Conservation (phyloP, 1,140 invertebrate genomes). For the Drosophila leontia region DNA sequence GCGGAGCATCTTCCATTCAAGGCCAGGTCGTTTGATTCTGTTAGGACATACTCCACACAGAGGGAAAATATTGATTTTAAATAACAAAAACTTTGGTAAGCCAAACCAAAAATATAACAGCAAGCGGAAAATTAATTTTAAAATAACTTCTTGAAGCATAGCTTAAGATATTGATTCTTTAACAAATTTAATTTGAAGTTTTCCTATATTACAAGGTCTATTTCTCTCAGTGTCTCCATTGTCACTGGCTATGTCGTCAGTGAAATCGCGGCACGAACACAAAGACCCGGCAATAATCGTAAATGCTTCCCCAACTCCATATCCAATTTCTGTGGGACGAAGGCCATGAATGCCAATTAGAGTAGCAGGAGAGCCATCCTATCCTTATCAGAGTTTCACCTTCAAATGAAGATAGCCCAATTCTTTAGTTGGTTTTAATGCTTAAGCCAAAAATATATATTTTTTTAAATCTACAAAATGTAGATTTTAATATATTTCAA, state of each 20-base stretch:
- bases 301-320: conserved; percentile 54
- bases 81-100: too few relatives aligned
- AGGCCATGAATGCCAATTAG: conserved; percentile 73
- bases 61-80: not conserved
- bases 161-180: not conserved
- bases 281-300: conserved; percentile 76
- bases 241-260: conserved; percentile 37
- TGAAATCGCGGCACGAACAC: conserved; percentile 72
- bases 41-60: conserved; percentile 5
- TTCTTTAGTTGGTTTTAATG: conserved; percentile 15
- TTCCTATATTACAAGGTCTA: not conserved
- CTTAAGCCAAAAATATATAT: not conserved
- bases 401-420: conserved; percentile 1
- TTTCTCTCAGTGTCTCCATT: conserved; percentile 19
- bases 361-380: conserved; percentile 19
- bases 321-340: conserved; percentile 35
- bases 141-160: not conserved
- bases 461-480: not conserved
- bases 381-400: conserved; percentile 20
- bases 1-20: conserved; percentile 27
- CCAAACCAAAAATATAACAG: not conserved
- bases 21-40: conserved; percentile 42
- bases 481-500: not conserved
- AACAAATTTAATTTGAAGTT: too few relatives aligned
- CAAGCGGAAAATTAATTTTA: not conserved